Percentiles rank a stretch among this genome's conserved stretches.
Evolutionary conservation across 2,113 vertebrate species (phyloP).

Genomic region (Eira barbara): DNA sequence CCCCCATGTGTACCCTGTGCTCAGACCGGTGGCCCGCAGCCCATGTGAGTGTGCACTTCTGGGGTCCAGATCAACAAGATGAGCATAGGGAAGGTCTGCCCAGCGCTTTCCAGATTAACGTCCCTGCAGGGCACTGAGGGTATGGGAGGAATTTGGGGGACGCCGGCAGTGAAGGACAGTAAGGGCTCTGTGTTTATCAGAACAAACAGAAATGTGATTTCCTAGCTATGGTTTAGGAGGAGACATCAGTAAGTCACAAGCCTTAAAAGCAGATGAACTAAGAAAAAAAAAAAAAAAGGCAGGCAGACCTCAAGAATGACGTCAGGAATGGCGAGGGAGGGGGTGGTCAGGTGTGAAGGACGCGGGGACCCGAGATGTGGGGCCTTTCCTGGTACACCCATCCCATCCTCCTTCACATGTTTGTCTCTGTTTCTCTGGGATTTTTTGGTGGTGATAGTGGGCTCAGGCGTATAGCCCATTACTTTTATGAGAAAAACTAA

Average conservation of each 20-base stretch:
- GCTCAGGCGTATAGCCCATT: rapidly evolving
- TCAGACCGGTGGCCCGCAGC: background rate
- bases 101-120: background rate
- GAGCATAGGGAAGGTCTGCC: background rate
- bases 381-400: background rate
- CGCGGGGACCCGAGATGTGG: rapidly evolving
- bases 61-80: background rate
- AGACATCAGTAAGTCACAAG: background rate
- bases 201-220: background rate
- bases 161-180: rapidly evolving
- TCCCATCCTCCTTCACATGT: background rate
- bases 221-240: background rate
- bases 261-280: background rate
- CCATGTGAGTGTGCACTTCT: background rate
- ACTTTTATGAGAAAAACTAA: background rate
- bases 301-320: background rate
- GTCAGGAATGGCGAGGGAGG: background rate
- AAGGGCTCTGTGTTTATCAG: no score
- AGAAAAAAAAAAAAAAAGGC: no score
- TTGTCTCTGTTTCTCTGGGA: background rate
- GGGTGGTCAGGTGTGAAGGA: background rate
- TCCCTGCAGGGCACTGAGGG: rapidly evolving
- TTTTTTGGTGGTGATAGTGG: background rate
- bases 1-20: rapidly evolving
- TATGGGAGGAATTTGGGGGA: background rate